These are phyloP conservation scores for Iguana delicatissima DNA, from an alignment of 2,797 vertebrate genomes.

Conservation along the genomic window DNA sequence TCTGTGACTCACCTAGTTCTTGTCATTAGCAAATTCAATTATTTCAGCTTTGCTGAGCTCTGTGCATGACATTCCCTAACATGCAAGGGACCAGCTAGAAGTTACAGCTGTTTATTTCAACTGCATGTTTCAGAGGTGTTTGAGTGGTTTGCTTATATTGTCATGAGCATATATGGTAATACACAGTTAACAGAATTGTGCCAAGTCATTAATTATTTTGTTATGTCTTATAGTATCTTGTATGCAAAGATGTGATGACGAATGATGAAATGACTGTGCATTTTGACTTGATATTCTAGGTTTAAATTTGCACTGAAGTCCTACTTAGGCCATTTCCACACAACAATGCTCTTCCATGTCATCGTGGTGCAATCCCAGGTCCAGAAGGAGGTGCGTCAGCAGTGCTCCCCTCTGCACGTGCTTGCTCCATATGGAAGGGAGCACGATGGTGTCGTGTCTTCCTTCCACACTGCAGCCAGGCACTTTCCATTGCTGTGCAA, in stretches of 20 bases:
- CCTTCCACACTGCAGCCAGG: no score
- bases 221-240: not conserved
- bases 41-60: conserved; percentile 44
- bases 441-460: no score
- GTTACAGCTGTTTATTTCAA: conserved; percentile 32
- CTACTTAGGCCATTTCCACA: no score
- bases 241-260: not conserved
- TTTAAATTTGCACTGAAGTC: not conserved
- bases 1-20: conserved; percentile 63
- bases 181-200: not conserved
- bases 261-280: not conserved
- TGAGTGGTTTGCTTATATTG: not conserved
- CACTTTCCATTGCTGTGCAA: no score
- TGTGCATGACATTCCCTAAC: not conserved
- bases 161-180: not conserved
- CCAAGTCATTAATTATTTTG: not conserved
- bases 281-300: not conserved
- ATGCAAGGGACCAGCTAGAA: conserved; percentile 26
- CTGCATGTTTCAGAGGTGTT: not conserved
- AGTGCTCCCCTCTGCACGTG: no score
- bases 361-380: no score
- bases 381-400: no score
- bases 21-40: conserved; percentile 61
- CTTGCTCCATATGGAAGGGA: no score
- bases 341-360: no score